A percentile compares a stretch with the other conserved stretches of the same genome.
phyloP scores from a whole-genome alignment of 2,888 invertebrate species.

The Drosophila neonasuta region DNA sequence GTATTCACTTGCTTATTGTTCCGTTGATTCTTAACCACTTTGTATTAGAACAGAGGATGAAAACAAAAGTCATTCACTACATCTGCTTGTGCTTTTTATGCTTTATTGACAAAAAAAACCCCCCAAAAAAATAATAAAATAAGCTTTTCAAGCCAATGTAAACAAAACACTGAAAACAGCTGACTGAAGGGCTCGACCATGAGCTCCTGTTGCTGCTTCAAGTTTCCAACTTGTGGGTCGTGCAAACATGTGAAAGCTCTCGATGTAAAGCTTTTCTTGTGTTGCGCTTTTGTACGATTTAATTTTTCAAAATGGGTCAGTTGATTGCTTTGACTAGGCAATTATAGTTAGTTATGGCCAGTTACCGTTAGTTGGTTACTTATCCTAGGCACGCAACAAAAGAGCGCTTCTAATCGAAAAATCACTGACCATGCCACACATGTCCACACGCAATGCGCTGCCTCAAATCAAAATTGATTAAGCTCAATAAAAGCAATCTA shows the following conservation, averaged over 20 bases:
- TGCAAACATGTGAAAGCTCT: conserved; percentile 26
- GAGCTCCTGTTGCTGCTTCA: conserved; percentile 26
- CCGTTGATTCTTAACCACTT: neutral
- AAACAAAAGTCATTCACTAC: conserved; percentile 4
- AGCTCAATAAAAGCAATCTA: conserved; percentile 35
- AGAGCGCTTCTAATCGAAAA: conserved; percentile 15
- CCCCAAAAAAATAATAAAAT: neutral
- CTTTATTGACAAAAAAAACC: neutral
- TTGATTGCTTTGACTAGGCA: conserved; percentile 35
- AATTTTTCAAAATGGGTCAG: conserved; percentile 39
- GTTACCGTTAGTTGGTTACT: conserved; percentile 43
- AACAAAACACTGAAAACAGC: conserved; percentile 41
- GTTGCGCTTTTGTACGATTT: conserved; percentile 34
- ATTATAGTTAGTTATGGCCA: conserved; percentile 58
- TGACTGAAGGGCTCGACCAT: conserved; percentile 20
- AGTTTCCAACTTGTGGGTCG: neutral
- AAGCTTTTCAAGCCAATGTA: conserved; percentile 36
- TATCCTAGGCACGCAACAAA: conserved; percentile 40
- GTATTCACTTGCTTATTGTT: neutral
- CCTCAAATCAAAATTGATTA: conserved; percentile 48
- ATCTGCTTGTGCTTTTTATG: conserved; percentile 5
- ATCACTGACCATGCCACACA: conserved; percentile 6
- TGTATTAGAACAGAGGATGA: neutral
- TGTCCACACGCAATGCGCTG: conserved; percentile 29
- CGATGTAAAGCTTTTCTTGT: conserved; percentile 18